Base-by-base conservation (phyloP, 2,888 invertebrate species). In the Tholera decimalis region DNA sequence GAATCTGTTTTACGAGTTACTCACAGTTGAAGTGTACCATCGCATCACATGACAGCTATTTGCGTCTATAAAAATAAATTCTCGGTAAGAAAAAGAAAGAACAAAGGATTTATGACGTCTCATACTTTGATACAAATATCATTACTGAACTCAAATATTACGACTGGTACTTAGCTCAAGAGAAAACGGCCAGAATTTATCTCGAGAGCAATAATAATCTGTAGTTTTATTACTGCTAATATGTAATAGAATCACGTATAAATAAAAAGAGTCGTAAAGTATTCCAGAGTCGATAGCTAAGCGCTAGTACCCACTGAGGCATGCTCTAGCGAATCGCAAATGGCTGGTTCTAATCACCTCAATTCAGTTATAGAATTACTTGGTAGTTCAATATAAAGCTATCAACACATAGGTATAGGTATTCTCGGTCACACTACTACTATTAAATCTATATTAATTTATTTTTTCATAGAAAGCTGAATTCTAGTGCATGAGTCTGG, bases 231-330 rank as follows among this genome's bases (percentile, higher is more conserved):
- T 65, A 43, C 39, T 37, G 55, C 65, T 64, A 60, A 65, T 79
- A 65, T 70, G 65, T 59, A 77, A 55, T 62, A 66, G 59, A 70
- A 70, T 73, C 70, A 73, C 73, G 73, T 70, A 46, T 77, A 77
- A 79, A 70, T 79, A 77, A 79, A 79, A 77, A 74, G 77, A 67
- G 63, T 54, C 55, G 60, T 77, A 77, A 79, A 74, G 71, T 79
- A 77, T 72, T 77, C 64, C 44, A 60, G 47, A 67, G 60, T 47
- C 61, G 66, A 80, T 67, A 72, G 66, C 72, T 62, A 66, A 75
- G 64, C 68, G 56, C 44, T 59, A 58, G 61, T 75, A 65, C 69
- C 56, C 73, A 68, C 20, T 59, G 69, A 66, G 57, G 72, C 80
- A 58, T 75, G 55, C 56, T 80, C 73, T 62, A 76, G 60, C 51